Evolutionary conservation across 2,888 invertebrate species (phyloP), one percentile per base, ranked within the genome.

Genomic region (Uloborus plumipes): DNA sequence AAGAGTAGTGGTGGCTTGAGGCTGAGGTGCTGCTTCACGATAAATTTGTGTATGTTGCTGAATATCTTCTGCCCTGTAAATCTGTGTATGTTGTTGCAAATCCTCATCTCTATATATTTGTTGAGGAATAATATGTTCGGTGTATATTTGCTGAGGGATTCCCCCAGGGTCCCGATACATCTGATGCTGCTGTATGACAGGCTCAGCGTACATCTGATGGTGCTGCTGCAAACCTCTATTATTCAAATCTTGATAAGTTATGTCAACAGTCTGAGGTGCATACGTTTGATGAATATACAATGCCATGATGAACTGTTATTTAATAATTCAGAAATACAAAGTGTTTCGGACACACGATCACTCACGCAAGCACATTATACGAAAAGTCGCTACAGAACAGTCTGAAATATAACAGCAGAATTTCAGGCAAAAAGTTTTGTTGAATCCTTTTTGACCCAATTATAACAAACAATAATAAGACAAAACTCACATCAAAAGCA

Each of bases 201-300:
- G 82, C 49, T 82, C 82, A 53, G 82, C 76, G 62, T 82, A 82
- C 14, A 82, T 82, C 39, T 82, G 81, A 71, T 80, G 80, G 47
- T 82, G 82, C 59, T 81, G 80, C 31, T 82, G 82, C 14, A 82
- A 49, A 4, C 71, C 65, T 53, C 76, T 50, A 71, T 82, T 82
- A 53, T 72, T 72, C 22, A 82, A 39, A 67, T 82, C 82, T 72
- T 82, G 82, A 18, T 82, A 82, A 61, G 82, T 76, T 26, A 76
- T 72, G 64, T 76, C 82, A 18, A 76, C 82, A 20, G 59, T 51
- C 70, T 82, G 82, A 50, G 76, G 76, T 1, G 39, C 75, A 61
- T 82, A 82, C 0, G 82, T 58, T 49, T 82, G 82, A 49, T 82
- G 82, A 49, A 82, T 82, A 62, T 82, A 82, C 14, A 82, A 22